phyloP scores from a whole-genome alignment of 2,888 invertebrate species.

The Nasonovia ribisnigri region DNA sequence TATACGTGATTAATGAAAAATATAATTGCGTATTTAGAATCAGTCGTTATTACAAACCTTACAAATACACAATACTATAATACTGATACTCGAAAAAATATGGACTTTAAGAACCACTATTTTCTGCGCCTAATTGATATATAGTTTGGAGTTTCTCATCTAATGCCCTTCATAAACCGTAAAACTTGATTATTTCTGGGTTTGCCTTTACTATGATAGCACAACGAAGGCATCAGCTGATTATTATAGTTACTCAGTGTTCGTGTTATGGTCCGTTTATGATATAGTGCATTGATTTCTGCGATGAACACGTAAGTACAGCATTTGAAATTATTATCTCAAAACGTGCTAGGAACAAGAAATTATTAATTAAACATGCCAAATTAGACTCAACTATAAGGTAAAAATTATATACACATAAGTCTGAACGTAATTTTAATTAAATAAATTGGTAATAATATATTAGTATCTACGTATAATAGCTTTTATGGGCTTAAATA shows the following conservation, averaged over 20 bases:
- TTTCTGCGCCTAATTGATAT: neutral
- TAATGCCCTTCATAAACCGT: conserved; percentile 22
- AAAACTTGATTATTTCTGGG: neutral
- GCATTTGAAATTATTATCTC: neutral
- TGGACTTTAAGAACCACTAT: conserved; percentile 26
- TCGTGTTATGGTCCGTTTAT: neutral
- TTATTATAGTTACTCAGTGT: conserved; percentile 32
- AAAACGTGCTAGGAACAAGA: neutral
- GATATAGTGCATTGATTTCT: conserved; percentile 5
- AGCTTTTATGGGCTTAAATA: neutral
- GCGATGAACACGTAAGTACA: conserved; percentile 23
- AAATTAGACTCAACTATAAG: neutral
- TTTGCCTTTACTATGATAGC: neutral
- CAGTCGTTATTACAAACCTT: neutral
- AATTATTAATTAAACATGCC: neutral
- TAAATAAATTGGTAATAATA: neutral
- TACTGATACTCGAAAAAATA: neutral
- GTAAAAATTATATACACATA: neutral
- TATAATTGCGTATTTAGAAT: neutral
- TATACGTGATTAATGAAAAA: conserved; percentile 6
- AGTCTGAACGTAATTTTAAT: neutral
- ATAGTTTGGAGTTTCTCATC: neutral
- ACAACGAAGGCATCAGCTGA: neutral
- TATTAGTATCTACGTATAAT: neutral
- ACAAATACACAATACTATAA: neutral